Evolutionary conservation across 2,113 vertebrate genomes (phyloP), one percentile per base, ranked within the genome.

Genomic region (Brachirus orientalis): DNA sequence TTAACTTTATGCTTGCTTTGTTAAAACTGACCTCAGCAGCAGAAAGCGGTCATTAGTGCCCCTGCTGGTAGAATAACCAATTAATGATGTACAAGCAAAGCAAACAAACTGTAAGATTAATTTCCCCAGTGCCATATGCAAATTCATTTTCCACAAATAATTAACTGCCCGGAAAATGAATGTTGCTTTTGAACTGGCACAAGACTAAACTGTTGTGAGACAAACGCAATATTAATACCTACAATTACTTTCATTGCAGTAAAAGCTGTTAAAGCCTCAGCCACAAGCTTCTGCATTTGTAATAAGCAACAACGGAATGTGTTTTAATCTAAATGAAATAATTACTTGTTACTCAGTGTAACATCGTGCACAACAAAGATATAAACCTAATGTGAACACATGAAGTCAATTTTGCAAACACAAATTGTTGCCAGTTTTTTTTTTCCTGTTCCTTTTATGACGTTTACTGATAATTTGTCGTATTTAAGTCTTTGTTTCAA

Each of bases 131-230:
- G 2, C 45, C 22, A 56, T 77, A 80, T 63, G 60, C 53, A 62
- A 69, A 85, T 80, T 1, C 38, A 58, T 72, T 80, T 77, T 75
- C 75, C 63, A 75, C 51, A 36, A 83, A 75, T 83, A 38, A 82
- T 79, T 59, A 80, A 77, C 47, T 55, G 69, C 18, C 16, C 73
- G 28, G 57, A 53, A 56, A 67, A 63, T 67, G 45, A 84, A 54
- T 53, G 68, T 58, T 0, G 12, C 14, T 46, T 59, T 53, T 48
- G 22, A 72, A 75, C 36, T 46, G 58, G 50, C 46, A 37, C 14
- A 35, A 12, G 46, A 57, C 36, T 57, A 28, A 63, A 67, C n/a
- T 44, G 37, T 70, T 57, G 50, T 51, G 63, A 57, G 68, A 52
- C 38, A 18, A 70, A 68, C 19, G 59, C 50, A 65, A 55, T 56